Evolutionary conservation across 2,797 vertebrate genomes (phyloP).

Genomic region (Apogon hyalosoma): DNA sequence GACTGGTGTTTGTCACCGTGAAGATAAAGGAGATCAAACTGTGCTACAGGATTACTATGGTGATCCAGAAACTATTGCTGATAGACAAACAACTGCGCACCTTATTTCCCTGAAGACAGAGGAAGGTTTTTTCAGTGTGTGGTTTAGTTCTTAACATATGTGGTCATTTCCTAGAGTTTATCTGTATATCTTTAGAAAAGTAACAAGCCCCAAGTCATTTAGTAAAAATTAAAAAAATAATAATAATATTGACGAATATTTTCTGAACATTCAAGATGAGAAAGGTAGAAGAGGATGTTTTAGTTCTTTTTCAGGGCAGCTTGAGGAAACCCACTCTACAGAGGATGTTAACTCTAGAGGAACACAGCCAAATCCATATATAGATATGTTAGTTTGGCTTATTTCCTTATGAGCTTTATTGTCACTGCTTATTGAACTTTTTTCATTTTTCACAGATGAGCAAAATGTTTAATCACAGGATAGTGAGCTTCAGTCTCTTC

Average conservation of each 20-base stretch:
- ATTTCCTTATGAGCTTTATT: constrained; percentile 20
- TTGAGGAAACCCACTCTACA: constrained; percentile 5
- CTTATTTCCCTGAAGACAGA: constrained; percentile 35
- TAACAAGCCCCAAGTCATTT: constrained; percentile 6
- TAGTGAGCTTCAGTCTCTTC: constrained; percentile 22
- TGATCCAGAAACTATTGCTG: constrained; percentile 33
- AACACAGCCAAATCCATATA: constrained; percentile 26
- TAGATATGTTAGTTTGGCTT: constrained; percentile 17
- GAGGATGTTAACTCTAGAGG: constrained; percentile 24
- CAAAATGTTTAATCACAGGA: constrained; percentile 37
- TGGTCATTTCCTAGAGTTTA: not conserved
- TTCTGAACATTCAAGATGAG: constrained; percentile 14
- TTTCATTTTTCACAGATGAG: constrained; percentile 37
- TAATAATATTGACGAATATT: not conserved
- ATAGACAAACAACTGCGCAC: constrained; percentile 19
- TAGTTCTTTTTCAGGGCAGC: constrained; percentile 15
- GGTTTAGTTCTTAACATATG: constrained; percentile 12
- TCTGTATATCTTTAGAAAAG: constrained; percentile 11
- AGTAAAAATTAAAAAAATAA: not conserved
- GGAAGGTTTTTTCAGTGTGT: constrained; percentile 17
- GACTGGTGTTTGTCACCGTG: constrained; percentile 63
- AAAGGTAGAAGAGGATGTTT: not conserved
- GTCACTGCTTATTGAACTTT: constrained; percentile 20
- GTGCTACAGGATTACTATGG: constrained; percentile 35
- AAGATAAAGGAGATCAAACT: constrained; percentile 66